phyloP scores from a whole-genome alignment of 2,888 invertebrate genomes.

The Eueremaeus valkanovi region DNA sequence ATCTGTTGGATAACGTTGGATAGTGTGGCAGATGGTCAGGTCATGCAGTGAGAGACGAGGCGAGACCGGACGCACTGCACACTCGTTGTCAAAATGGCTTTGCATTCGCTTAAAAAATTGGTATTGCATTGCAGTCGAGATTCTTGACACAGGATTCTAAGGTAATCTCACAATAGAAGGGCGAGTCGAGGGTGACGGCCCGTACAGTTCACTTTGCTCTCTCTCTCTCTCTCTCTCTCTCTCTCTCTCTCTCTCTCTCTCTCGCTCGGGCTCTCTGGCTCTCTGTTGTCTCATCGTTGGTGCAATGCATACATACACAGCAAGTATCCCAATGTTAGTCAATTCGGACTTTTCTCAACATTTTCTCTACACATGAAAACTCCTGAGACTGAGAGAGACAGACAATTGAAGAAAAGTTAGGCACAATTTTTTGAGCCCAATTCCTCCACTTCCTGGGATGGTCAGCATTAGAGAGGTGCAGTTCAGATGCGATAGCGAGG shows the following conservation, averaged over 20 bases:
- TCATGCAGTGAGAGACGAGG: constrained; percentile 30
- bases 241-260: too few species aligned
- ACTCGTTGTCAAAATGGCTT: constrained; percentile 25
- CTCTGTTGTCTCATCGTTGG: constrained; percentile 24
- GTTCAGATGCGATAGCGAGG: neutral
- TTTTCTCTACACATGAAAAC: constrained; percentile 28
- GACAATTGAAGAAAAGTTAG: constrained; percentile 19
- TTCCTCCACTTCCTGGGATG: constrained; percentile 34
- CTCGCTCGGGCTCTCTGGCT: too few species aligned
- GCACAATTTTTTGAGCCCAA: constrained; percentile 5
- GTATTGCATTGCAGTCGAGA: constrained; percentile 15
- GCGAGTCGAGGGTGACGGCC: constrained; percentile 37
- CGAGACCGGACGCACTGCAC: constrained; percentile 34
- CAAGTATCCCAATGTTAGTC: too few species aligned
- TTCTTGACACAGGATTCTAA: constrained; percentile 33
- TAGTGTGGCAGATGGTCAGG: constrained; percentile 23
- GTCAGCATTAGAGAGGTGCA: constrained; percentile 21
- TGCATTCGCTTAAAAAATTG: constrained; percentile 25
- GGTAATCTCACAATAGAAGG: constrained; percentile 27
- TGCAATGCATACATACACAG: too few species aligned
- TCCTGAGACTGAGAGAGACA: neutral
- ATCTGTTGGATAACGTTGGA: too few species aligned
- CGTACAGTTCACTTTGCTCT: neutral
- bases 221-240: too few species aligned
- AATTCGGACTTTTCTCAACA: constrained; percentile 29